Percentiles rank a stretch among this genome's conserved stretches.
These are phyloP conservation scores for Bombyx mandarina DNA, from an alignment of 1,140 invertebrate genomes.

Conservation along the genomic window DNA sequence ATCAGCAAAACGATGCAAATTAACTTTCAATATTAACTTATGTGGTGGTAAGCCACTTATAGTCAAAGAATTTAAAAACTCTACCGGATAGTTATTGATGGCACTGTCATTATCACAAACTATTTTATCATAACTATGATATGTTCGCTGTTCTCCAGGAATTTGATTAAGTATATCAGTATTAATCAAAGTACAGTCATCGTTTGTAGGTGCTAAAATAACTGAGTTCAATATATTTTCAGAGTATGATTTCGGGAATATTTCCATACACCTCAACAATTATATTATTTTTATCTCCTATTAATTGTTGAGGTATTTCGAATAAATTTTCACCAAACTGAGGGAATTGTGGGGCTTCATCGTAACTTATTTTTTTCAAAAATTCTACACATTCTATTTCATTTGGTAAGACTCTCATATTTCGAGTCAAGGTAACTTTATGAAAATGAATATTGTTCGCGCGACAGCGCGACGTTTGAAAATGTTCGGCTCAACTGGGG, in stretches of 20 bases:
- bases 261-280: constrained; percentile 8
- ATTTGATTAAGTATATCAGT: constrained; percentile 16
- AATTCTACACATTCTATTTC: constrained; percentile 6
- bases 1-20: constrained; percentile 12
- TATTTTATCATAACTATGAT: constrained; percentile 17
- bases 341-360: background rate
- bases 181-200: constrained; percentile 10
- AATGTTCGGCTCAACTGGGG: too few relatives aligned
- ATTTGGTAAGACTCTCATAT: too few relatives aligned
- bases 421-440: too few relatives aligned
- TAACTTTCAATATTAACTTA: constrained; percentile 14
- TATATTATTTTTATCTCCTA: constrained; percentile 9
- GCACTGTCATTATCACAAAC: constrained; percentile 12
- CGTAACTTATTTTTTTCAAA: too few relatives aligned
- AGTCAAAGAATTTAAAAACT: constrained; percentile 13
- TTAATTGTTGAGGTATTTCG: constrained; percentile 8
- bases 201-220: constrained; percentile 8
- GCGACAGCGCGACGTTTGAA: too few relatives aligned
- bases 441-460: too few relatives aligned
- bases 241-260: constrained; percentile 6
- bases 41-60: constrained; percentile 11
- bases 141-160: constrained; percentile 11
- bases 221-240: constrained; percentile 6
- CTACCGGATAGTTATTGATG: constrained; percentile 1
- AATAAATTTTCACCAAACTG: constrained; percentile 7